Percentiles rank a stretch among this genome's conserved stretches.
phyloP scores from a whole-genome alignment of 2,888 invertebrate genomes.

The Biston betularia region DNA sequence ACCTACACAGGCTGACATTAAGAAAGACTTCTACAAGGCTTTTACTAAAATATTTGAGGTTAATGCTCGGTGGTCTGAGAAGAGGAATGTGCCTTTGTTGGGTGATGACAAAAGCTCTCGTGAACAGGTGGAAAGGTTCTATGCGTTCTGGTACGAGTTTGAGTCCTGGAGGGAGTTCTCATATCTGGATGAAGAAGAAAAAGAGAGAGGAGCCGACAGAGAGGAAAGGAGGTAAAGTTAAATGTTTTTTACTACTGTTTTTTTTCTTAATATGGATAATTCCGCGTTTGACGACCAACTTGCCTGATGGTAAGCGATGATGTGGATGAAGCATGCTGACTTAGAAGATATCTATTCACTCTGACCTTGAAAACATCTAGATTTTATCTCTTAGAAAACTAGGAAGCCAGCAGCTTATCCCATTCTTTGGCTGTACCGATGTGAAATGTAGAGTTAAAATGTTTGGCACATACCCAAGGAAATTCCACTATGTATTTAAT shows the following conservation, averaged over 20 bases:
- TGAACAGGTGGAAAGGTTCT: constrained; percentile 96
- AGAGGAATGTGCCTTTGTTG: constrained; percentile 93
- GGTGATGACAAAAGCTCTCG: constrained; percentile 91
- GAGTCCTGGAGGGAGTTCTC: constrained; percentile 99
- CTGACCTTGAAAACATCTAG: no score
- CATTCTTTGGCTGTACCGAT: no score
- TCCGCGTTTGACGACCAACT: no score
- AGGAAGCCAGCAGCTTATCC: no score
- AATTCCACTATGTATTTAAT: no score
- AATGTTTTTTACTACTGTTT: not conserved
- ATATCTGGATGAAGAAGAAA: constrained; percentile 99
- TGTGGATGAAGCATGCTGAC: no score
- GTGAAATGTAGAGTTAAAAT: no score
- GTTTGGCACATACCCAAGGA: no score
- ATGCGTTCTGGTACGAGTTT: constrained; percentile 99
- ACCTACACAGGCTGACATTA: constrained; percentile 91
- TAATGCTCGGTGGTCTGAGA: constrained; percentile 97
- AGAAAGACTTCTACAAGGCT: constrained; percentile 90
- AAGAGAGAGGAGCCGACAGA: constrained; percentile 98
- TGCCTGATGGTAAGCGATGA: no score
- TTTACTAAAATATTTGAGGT: constrained; percentile 90
- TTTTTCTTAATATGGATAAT: no score
- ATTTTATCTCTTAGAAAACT: no score
- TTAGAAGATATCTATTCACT: no score
- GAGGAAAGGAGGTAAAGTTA: constrained; percentile 90